Evolutionary conservation across 2,888 invertebrate genomes (phyloP), one percentile per base, ranked within the genome.

Genomic region (Macrophya alboannulata): DNA sequence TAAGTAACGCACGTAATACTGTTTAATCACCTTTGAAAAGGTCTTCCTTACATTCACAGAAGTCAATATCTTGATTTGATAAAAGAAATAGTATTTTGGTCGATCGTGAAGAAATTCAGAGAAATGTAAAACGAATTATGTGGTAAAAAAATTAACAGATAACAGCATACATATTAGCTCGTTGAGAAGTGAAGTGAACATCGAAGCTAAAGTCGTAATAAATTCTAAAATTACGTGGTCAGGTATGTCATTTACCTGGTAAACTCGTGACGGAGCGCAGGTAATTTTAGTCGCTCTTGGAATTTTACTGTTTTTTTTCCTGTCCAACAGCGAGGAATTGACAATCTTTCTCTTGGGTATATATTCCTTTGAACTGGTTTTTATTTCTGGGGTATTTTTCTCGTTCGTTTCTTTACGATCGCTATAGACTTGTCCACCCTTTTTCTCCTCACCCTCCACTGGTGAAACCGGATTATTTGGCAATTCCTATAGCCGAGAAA

Each of bases 271-370:
- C n/a, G 31, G 17, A 25, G 77, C 37, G 15, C 25, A 51, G 51
- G 21, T 55, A 17, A 51, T 77, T 77, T 4, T 77, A 37, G 77
- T 84, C 17, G 87, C 86, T 82, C 87, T 86, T 0, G 87, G 87
- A 43, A 88, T 88, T 88, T 77, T 87, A 37, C 87, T 88, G 68
- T 25, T 84, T 31, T 40, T 88, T 10, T 82, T 43, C 37, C 65
- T 43, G n/a, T 86, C 86, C 1, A 17, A 12, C 1, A 62, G 40
- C 10, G 84, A 37, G 9, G 48, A 77, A 55, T 77, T 55, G 3
- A 77, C 31, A 21, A 85, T 68, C 72, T 86, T 87, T 77, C 82
- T 37, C 45, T 65, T 40, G 81, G 43, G 17, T 31, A n/a, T 25
- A 31, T 31, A 31, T 51, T 77, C 37, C 37, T 77, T 55, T 25